Conservation (phyloP, 2,888 invertebrate species). For the Macrosoma leucophasiata region DNA sequence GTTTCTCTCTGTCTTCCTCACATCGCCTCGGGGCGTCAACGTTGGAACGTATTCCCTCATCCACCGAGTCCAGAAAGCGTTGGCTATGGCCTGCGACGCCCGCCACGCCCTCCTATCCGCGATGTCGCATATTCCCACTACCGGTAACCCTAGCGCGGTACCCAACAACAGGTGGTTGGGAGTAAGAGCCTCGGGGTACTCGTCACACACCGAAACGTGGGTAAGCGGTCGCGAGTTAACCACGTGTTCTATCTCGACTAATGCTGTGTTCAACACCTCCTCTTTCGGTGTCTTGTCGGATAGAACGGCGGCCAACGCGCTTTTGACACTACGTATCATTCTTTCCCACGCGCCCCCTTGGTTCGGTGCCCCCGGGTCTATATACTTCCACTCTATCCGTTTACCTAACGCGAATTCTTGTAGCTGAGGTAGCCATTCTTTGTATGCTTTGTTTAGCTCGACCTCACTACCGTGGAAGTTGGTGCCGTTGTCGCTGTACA, state of each 20-base stretch:
- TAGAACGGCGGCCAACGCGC: conserved; percentile 5
- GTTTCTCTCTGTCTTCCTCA: conserved; percentile 3
- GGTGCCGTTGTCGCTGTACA: conserved; percentile 22
- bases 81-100: conserved; percentile 11
- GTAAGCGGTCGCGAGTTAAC: conserved; percentile 22
- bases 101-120: conserved; percentile 6
- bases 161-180: conserved; percentile 17
- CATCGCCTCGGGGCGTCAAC: conserved; percentile 15
- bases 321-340: conserved; percentile 12
- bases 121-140: no score
- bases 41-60: conserved; percentile 25
- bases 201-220: conserved; percentile 24
- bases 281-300: conserved; percentile 3
- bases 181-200: conserved; percentile 23
- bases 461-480: conserved; percentile 18
- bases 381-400: conserved; percentile 5
- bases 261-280: conserved; percentile 10
- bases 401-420: conserved; percentile 1
- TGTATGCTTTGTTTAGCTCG: conserved; percentile 11
- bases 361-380: conserved; percentile 8
- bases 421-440: conserved; percentile 4
- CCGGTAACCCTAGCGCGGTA: conserved; percentile 6
- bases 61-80: conserved; percentile 25
- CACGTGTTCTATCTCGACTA: conserved; percentile 8
- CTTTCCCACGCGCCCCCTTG: conserved; percentile 19